Conservation (phyloP, 2,888 invertebrate genomes). For the Salpingus planirostris region DNA sequence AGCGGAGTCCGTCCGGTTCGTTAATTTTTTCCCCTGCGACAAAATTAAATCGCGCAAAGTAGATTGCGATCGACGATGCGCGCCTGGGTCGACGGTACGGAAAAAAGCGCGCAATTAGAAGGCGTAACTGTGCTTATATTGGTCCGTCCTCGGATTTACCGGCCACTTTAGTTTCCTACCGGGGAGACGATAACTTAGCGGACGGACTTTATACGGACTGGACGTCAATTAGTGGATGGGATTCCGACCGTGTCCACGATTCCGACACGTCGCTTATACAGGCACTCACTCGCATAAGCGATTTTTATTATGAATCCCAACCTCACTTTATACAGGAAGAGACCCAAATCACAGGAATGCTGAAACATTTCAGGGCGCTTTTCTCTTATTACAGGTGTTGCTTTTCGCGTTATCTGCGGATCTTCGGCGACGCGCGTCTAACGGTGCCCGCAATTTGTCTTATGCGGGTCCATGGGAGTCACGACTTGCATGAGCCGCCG, state of each 20-base stretch:
- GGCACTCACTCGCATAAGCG: background rate
- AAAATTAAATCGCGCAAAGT: slow-evolving; percentile 15
- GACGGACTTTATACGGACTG: no score
- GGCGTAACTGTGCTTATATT: slow-evolving; percentile 26
- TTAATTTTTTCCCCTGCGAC: slow-evolving; percentile 19
- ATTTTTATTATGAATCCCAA: no score
- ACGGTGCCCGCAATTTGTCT: slow-evolving; percentile 32
- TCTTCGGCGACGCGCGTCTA: slow-evolving; percentile 29
- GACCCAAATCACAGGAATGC: background rate
- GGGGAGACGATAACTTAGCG: no score
- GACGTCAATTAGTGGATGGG: slow-evolving; percentile 6
- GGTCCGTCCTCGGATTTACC: slow-evolving; percentile 27
- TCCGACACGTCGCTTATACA: slow-evolving; percentile 23
- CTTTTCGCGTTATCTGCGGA: slow-evolving; percentile 24
- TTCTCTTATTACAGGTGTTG: slow-evolving; percentile 5
- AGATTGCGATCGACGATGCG: slow-evolving; percentile 17
- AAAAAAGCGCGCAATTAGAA: slow-evolving; percentile 25
- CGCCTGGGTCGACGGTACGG: slow-evolving; percentile 4
- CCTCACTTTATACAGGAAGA: no score
- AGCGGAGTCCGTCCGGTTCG: slow-evolving; percentile 20
- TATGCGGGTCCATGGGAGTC: slow-evolving; percentile 33
- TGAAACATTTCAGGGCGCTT: background rate
- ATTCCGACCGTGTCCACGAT: no score
- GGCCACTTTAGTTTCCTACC: slow-evolving; percentile 20
- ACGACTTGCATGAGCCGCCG: slow-evolving; percentile 27